phyloP scores from a whole-genome alignment of 2,113 vertebrate species.

The Piaya cayana region DNA sequence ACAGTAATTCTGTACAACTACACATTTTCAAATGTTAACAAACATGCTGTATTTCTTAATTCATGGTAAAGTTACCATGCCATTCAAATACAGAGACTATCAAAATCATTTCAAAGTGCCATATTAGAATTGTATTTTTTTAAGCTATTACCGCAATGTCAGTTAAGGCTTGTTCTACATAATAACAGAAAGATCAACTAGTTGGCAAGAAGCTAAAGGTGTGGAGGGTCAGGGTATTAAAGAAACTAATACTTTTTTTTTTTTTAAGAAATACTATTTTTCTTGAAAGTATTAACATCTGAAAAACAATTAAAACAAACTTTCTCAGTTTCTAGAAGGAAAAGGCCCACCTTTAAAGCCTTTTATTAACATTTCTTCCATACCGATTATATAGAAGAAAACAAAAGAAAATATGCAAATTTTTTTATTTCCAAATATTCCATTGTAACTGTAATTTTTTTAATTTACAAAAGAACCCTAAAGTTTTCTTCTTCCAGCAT shows the following conservation, averaged over 20 bases:
- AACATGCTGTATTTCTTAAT: constrained; percentile 74
- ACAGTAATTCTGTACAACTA: constrained; percentile 63
- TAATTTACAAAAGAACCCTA: not conserved
- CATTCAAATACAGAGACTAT: constrained; percentile 70
- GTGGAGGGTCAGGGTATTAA: constrained; percentile 10
- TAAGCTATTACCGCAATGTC: constrained; percentile 54
- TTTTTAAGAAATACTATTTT: constrained; percentile 19
- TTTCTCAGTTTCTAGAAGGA: constrained; percentile 13
- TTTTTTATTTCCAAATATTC: constrained; percentile 28
- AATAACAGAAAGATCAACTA: constrained; percentile 55
- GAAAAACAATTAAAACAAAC: constrained; percentile 27
- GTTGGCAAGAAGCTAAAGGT: not conserved
- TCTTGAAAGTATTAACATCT: constrained; percentile 48
- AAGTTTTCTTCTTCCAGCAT: not conserved
- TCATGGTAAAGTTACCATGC: constrained; percentile 61
- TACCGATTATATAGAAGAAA: not conserved
- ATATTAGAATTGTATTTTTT: constrained; percentile 40
- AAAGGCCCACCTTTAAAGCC: constrained; percentile 33
- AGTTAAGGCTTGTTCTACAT: constrained; percentile 61
- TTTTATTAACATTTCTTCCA: not conserved
- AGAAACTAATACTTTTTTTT: not conserved
- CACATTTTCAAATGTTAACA: constrained; percentile 64
- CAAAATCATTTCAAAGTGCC: constrained; percentile 68
- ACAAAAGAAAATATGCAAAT: not conserved
- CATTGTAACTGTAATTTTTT: not conserved